Percentiles rank a stretch among this genome's conserved stretches.
phyloP scores from a whole-genome alignment of 1,140 invertebrate species.

The Xylocopa sonorina region DNA sequence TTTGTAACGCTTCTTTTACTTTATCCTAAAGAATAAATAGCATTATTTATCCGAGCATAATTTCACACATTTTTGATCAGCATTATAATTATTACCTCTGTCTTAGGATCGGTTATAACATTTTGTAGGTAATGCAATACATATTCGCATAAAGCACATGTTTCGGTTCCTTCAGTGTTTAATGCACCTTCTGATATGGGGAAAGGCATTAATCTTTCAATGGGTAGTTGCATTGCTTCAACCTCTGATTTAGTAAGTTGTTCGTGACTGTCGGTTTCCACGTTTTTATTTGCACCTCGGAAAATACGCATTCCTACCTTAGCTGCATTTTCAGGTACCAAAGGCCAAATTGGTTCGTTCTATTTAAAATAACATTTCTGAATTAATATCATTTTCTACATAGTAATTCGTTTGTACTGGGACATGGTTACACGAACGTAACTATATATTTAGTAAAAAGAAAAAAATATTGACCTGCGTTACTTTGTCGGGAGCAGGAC shows the following conservation, averaged over 20 bases:
- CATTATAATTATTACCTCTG: conserved; percentile 82
- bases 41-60: background rate
- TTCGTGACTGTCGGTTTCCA: conserved; percentile 61
- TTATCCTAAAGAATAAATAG: conserved; percentile 80
- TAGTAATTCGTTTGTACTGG: too few relatives aligned
- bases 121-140: conserved; percentile 90
- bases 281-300: conserved; percentile 64
- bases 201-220: conserved; percentile 85
- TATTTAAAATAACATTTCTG: conserved; percentile 51
- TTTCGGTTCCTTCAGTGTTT: conserved; percentile 77
- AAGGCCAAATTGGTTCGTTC: conserved; percentile 82
- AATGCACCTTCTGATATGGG: conserved; percentile 61
- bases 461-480: conserved; percentile 25
- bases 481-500: conserved; percentile 78
- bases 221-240: conserved; percentile 83
- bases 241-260: conserved; percentile 72
- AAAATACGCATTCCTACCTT: conserved; percentile 77
- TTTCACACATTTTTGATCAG: background rate
- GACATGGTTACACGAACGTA: background rate
- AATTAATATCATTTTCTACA: background rate
- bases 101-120: conserved; percentile 85
- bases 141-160: conserved; percentile 92
- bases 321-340: conserved; percentile 79
- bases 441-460: background rate
- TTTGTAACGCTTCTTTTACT: conserved; percentile 85